These are phyloP conservation scores for Aldabrachelys gigantea DNA, from an alignment of 2,113 vertebrate species.

Conservation along the genomic window DNA sequence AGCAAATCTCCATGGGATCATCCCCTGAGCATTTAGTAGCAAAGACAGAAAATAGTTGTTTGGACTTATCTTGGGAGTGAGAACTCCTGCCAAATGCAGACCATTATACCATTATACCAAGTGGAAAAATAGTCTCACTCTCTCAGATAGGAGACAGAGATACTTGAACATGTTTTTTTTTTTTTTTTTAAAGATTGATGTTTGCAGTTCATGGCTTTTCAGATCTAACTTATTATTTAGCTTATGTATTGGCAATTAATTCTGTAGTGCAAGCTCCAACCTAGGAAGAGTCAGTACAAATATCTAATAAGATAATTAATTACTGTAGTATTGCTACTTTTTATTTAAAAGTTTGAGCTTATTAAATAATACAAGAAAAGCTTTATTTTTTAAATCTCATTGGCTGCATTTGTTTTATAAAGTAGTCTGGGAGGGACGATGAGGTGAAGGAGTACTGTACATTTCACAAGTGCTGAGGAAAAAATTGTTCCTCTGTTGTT, in stretches of 20 bases:
- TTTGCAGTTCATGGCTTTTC: background rate
- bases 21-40: too few relatives aligned
- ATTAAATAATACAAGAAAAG: background rate
- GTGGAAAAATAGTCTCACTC: too few relatives aligned
- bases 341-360: background rate
- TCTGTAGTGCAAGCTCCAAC: background rate
- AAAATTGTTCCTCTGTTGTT: background rate
- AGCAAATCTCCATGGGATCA: too few relatives aligned
- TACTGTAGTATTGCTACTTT: background rate
- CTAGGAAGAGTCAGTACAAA: background rate
- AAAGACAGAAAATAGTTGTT: too few relatives aligned
- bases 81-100: too few relatives aligned
- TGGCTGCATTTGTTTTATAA: background rate
- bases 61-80: too few relatives aligned
- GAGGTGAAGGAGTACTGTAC: background rate
- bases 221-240: background rate
- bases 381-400: background rate
- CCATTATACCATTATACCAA: too few relatives aligned
- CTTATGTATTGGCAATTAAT: background rate
- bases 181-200: too few relatives aligned
- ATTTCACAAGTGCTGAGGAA: background rate
- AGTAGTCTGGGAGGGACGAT: background rate
- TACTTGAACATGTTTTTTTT: too few relatives aligned
- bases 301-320: background rate
- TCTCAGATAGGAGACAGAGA: too few relatives aligned